A percentile compares a stretch with the other conserved stretches of the same genome.
These are phyloP conservation scores for Sebastes baramenuke DNA, from an alignment of 2,797 vertebrate genomes.

Conservation along the genomic window DNA sequence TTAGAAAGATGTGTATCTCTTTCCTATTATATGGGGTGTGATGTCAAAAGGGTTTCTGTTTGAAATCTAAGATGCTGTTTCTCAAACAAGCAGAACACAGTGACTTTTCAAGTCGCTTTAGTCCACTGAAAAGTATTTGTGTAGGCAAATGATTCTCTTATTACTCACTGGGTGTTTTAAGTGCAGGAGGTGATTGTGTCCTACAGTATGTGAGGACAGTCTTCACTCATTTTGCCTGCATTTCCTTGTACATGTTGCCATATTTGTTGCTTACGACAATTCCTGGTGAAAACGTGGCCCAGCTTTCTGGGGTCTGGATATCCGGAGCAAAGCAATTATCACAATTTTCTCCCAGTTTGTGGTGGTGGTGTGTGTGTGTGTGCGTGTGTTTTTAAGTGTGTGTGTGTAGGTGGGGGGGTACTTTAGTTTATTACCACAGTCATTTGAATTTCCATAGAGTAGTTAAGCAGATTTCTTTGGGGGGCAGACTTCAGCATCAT, in stretches of 20 bases:
- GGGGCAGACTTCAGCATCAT: conserved; percentile 34
- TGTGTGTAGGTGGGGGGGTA: not conserved
- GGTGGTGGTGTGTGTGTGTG: conserved; percentile 33
- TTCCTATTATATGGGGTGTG: not conserved
- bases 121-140: not conserved
- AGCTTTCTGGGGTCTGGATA: conserved; percentile 67
- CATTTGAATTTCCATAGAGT: conserved; percentile 75
- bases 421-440: conserved; percentile 60
- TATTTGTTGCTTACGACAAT: conserved; percentile 25
- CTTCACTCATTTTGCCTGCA: not conserved
- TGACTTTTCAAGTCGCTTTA: not conserved
- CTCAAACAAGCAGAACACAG: not conserved
- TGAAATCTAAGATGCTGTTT: not conserved
- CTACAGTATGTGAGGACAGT: not conserved
- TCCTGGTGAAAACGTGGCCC: conserved; percentile 61
- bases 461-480: conserved; percentile 46
- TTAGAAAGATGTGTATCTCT: conserved; percentile 33
- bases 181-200: not conserved
- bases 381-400: not conserved
- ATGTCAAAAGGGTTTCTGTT: conserved; percentile 5
- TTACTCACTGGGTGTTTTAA: not conserved
- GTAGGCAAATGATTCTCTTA: not conserved
- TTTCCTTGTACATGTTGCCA: conserved; percentile 13
- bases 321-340: conserved; percentile 81
- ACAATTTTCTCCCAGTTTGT: conserved; percentile 77